Base-by-base conservation (phyloP, 1,140 invertebrate genomes). In the Lysiphlebus fabarum region DNA sequence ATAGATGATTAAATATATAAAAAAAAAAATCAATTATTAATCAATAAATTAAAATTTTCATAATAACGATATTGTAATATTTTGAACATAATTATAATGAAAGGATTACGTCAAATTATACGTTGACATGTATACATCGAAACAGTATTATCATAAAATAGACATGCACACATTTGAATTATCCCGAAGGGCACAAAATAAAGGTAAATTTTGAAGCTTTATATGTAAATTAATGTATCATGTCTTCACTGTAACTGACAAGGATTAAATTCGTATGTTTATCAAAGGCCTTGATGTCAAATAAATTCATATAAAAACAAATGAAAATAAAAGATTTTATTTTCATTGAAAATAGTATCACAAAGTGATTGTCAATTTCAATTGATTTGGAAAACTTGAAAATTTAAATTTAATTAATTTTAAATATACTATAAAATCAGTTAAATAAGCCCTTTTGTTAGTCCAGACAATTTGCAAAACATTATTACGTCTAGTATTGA, bases 201-300 rank as follows among this genome's bases (percentile, higher is more conserved):
- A 49, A 14, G n/a, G 55, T 7, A 33, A 36, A 44, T 10, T 44
- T 40, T 26, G 36, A 34, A 17, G 44, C 43, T 47, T 57, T n/a
- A n/a, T 33, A 34, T 26, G 45, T 47, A 57, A 57, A 57, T 57
- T 57, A 57, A 57, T 38, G 55, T 44, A 44, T 57, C 55, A 57
- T 36, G 36, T 57, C 45, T 49, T 49, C 44, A 57, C 14, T n/a
- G 14, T 11, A 36, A 36, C 44, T 49, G 55, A 57, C 36, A 37
- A 12, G 34, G 26, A 9, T 34, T 11, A 51, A 51, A 51, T 51
- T 51, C 36, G 17, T 4, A 26, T 26, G 17, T 26, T 26, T 26
- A 26, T 26, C 17, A 26, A 26, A 26, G 17, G 17, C 17, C 17
- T 26, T 26, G 4, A 26, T 47, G 12, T 26, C 33, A 49, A n/a